Conservation (phyloP, 37 sponge, comb jelly and placozoan species). For the Spongilla lacustris region DNA sequence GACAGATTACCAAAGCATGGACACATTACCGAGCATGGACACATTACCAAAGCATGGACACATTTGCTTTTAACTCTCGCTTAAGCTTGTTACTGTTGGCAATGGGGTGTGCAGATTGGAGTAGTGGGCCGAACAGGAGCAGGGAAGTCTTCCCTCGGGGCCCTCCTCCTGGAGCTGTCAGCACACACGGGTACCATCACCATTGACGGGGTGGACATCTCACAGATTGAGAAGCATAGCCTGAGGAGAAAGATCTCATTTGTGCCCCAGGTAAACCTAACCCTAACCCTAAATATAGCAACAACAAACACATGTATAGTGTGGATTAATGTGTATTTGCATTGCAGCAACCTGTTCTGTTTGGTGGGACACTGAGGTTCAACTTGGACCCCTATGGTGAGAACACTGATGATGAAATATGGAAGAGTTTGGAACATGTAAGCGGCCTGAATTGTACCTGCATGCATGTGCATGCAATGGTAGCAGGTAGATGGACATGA, state of each 20-base stretch:
- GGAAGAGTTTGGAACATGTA: conserved; percentile 81
- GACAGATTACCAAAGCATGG: too few species aligned
- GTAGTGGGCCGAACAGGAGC: conserved; percentile 95
- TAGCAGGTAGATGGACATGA: too few species aligned
- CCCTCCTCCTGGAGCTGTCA: conserved; percentile 83
- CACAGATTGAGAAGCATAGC: conserved; percentile 77
- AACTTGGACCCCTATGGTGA: conserved; percentile 91
- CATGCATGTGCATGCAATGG: too few species aligned
- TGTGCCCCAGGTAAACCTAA: conserved; percentile 74
- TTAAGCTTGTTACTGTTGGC: too few species aligned
- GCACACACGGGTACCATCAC: conserved; percentile 77
- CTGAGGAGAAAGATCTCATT: conserved; percentile 79
- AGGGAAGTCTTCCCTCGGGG: conserved; percentile 88
- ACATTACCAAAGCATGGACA: too few species aligned
- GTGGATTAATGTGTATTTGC: too few species aligned
- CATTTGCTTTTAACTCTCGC: too few species aligned
- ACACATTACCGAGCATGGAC: too few species aligned
- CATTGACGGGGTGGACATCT: conserved; percentile 81
- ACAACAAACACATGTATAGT: too few species aligned
- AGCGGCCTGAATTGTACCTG: too few species aligned
- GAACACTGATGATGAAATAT: conserved; percentile 71
- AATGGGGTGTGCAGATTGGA: conserved; percentile 86
- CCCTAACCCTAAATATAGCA: too few species aligned
- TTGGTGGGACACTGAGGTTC: conserved; percentile 87
- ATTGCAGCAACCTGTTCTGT: conserved; percentile 86